Conservation (phyloP, 2,797 vertebrate species). For the Microcaecilia unicolor region DNA sequence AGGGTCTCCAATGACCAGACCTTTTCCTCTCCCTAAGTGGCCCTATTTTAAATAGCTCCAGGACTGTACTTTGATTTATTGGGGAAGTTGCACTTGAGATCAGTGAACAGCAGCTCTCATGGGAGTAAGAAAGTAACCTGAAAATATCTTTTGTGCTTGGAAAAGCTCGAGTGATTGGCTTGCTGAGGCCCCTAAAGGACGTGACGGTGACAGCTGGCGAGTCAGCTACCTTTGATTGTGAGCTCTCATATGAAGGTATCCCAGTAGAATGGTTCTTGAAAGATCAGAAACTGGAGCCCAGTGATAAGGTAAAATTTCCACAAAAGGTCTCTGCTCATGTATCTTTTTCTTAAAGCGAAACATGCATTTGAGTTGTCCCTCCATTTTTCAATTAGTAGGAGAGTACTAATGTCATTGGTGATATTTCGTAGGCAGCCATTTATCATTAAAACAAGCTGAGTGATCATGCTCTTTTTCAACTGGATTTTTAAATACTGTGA, state of each 20-base stretch:
- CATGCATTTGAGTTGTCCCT: too few relatives aligned
- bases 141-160: slow-evolving; percentile 72
- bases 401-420: too few relatives aligned
- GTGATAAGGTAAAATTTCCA: slow-evolving; percentile 86
- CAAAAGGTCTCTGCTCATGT: too few relatives aligned
- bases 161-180: slow-evolving; percentile 84
- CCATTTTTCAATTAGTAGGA: too few relatives aligned
- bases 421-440: too few relatives aligned
- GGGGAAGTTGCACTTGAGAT: slow-evolving; percentile 59
- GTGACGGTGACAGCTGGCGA: slow-evolving; percentile 93
- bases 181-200: slow-evolving; percentile 78
- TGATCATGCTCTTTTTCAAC: too few relatives aligned
- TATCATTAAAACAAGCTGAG: too few relatives aligned
- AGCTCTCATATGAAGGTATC: slow-evolving; percentile 90
- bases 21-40: slow-evolving; percentile 28
- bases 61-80: slow-evolving; percentile 46
- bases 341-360: too few relatives aligned
- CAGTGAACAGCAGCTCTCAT: slow-evolving; percentile 40
- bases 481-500: too few relatives aligned
- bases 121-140: slow-evolving; percentile 52
- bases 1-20: slow-evolving; percentile 41
- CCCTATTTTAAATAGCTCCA: slow-evolving; percentile 46
- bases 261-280: slow-evolving; percentile 89
- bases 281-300: slow-evolving; percentile 80
- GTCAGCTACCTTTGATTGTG: slow-evolving; percentile 90